These are phyloP conservation scores for Drosophila borealis DNA, from an alignment of 2,888 invertebrate genomes.

Conservation along the genomic window DNA sequence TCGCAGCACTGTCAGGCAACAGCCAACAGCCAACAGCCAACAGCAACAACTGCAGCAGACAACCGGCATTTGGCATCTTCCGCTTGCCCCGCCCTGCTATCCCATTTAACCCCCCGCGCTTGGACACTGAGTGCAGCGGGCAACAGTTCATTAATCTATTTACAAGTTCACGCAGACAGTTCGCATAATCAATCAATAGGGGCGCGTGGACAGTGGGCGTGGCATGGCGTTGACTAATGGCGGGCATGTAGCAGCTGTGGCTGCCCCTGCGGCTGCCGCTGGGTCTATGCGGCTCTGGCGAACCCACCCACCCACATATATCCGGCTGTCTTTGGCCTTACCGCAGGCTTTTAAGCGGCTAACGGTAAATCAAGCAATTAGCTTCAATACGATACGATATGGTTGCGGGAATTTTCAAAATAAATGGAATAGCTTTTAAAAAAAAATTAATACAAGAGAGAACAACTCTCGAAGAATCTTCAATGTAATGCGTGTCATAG, in stretches of 20 bases:
- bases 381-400: no score
- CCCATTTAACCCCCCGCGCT: neutral
- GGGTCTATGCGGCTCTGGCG: slow-evolving; percentile 12
- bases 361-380: no score
- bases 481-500: no score
- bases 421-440: no score
- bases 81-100: slow-evolving; percentile 2
- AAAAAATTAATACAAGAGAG: no score
- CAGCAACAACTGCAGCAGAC: slow-evolving; percentile 45
- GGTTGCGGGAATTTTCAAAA: no score
- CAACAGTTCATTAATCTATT: slow-evolving; percentile 82
- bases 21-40: no score
- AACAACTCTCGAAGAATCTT: no score
- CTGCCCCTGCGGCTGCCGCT: slow-evolving; percentile 12
- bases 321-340: slow-evolving; percentile 21
- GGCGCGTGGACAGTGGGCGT: slow-evolving; percentile 55
- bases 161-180: slow-evolving; percentile 79
- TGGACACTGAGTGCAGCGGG: slow-evolving; percentile 53
- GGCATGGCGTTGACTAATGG: slow-evolving; percentile 55
- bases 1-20: neutral
- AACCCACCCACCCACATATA: slow-evolving; percentile 8
- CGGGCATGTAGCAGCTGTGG: slow-evolving; percentile 41
- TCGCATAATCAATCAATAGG: slow-evolving; percentile 82
- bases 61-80: slow-evolving; percentile 7
- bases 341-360: neutral